phyloP scores from a whole-genome alignment of 1,140 invertebrate species.

The Heliothis subflexa region DNA sequence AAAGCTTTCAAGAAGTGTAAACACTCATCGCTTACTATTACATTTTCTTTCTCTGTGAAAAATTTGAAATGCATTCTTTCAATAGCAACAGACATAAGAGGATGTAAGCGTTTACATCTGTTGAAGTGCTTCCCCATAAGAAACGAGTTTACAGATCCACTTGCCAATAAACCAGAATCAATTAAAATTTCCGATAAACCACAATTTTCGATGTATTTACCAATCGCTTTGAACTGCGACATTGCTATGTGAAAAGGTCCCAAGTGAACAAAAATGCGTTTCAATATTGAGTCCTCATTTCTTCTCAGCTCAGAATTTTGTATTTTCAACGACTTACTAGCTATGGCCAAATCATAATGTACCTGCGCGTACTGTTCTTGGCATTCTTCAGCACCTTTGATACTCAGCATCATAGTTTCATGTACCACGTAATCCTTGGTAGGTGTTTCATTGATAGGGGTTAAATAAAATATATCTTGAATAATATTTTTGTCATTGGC shows the following conservation, averaged over 20 bases:
- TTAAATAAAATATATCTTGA: no score
- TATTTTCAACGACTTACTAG: constrained; percentile 71
- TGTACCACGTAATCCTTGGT: no score
- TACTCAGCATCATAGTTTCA: no score
- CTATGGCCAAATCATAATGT: constrained; percentile 71
- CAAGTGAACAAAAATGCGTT: constrained; percentile 81
- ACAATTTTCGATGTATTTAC: constrained; percentile 77
- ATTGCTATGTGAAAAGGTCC: constrained; percentile 82
- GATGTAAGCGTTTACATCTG: constrained; percentile 80
- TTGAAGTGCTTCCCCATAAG: constrained; percentile 80
- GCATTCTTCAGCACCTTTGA: constrained; percentile 49
- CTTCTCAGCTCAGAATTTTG: constrained; percentile 69
- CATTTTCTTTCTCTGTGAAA: constrained; percentile 54
- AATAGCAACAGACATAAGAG: constrained; percentile 70
- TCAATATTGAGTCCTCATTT: constrained; percentile 64
- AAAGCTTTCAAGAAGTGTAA: no score
- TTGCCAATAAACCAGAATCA: constrained; percentile 73
- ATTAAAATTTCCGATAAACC: constrained; percentile 74
- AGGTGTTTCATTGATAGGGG: no score
- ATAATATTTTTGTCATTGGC: no score
- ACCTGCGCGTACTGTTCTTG: constrained; percentile 56
- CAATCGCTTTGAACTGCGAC: constrained; percentile 81
- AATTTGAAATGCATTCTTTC: constrained; percentile 76
- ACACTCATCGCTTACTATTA: constrained; percentile 20
- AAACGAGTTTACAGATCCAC: constrained; percentile 78